Evolutionary conservation across 2,797 vertebrate genomes (phyloP).

Genomic region (Aldrovandia affinis): DNA sequence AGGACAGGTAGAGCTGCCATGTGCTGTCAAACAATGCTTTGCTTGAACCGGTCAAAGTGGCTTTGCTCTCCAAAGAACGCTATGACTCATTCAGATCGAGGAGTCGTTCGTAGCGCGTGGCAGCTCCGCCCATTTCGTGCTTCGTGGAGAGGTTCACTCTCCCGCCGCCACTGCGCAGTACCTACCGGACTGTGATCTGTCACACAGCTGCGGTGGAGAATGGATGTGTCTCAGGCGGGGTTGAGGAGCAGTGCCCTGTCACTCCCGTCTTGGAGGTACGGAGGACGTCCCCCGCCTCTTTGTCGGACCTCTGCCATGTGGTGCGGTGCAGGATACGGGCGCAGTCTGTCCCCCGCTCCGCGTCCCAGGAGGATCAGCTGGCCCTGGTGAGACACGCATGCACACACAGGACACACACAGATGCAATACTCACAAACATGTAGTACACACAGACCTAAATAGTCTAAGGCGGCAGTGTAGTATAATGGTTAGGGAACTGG

Average conservation of each 20-base stretch:
- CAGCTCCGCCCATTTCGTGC: no score
- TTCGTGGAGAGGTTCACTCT: background rate
- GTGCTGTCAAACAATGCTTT: background rate
- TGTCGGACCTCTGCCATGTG: constrained; percentile 45
- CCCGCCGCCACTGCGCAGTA: background rate
- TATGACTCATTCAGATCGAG: no score
- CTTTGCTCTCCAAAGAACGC: no score
- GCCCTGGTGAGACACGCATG: constrained; percentile 44
- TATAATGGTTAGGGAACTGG: no score
- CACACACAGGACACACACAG: background rate
- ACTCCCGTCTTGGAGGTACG: constrained; percentile 28
- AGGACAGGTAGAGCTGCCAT: background rate
- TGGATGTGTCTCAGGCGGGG: constrained; percentile 35
- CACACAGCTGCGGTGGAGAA: background rate
- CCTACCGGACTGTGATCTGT: background rate
- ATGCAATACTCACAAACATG: background rate
- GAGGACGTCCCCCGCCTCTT: constrained; percentile 33
- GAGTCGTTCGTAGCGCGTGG: no score
- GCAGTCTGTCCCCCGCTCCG: constrained; percentile 20
- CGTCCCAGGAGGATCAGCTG: constrained; percentile 45
- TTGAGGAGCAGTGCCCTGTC: constrained; percentile 22
- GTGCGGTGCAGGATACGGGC: constrained; percentile 43
- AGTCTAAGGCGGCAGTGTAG: no score
- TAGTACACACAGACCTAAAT: background rate
- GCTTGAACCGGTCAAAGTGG: no score